These are phyloP conservation scores for Nothobranchius kuhntae DNA, from an alignment of 2,113 vertebrate genomes.

Conservation along the genomic window DNA sequence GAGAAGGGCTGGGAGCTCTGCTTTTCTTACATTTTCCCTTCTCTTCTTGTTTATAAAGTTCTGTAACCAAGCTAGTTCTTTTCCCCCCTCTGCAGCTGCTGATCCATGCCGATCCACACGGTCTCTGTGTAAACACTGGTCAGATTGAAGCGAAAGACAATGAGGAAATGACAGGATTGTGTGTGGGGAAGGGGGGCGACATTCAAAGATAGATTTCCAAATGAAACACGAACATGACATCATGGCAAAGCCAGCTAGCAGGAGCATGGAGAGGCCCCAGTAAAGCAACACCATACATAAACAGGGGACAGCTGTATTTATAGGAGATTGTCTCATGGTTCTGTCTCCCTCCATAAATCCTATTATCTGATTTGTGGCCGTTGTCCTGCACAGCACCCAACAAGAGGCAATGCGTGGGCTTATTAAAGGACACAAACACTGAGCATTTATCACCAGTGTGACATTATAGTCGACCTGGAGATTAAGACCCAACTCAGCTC, in stretches of 20 bases:
- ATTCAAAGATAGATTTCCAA: slow-evolving; percentile 70
- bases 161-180: slow-evolving; percentile 61
- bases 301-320: slow-evolving; percentile 81
- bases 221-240: slow-evolving; percentile 74
- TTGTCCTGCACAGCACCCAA: slow-evolving; percentile 43
- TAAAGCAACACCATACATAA: slow-evolving; percentile 78
- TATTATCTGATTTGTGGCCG: slow-evolving; percentile 72
- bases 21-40: slow-evolving; percentile 27
- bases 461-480: slow-evolving; percentile 16
- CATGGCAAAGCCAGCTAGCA: slow-evolving; percentile 74
- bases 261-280: slow-evolving; percentile 63
- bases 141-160: slow-evolving; percentile 72
- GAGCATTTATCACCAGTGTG: slow-evolving; percentile 31
- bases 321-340: slow-evolving; percentile 69
- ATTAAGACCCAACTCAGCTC: slow-evolving; percentile 25
- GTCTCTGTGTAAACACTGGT: slow-evolving; percentile 72
- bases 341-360: slow-evolving; percentile 71
- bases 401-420: slow-evolving; percentile 37
- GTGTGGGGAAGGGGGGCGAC: slow-evolving; percentile 37
- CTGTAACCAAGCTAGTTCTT: slow-evolving; percentile 53
- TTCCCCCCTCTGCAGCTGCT: slow-evolving; percentile 53
- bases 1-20: slow-evolving; percentile 36
- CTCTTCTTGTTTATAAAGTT: slow-evolving; percentile 63
- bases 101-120: slow-evolving; percentile 63
- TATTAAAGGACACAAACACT: slow-evolving; percentile 34